Percentiles rank a stretch among this genome's conserved stretches.
Evolutionary conservation across 2,113 vertebrate genomes (phyloP).

Genomic region (Antechinus flavipes): DNA sequence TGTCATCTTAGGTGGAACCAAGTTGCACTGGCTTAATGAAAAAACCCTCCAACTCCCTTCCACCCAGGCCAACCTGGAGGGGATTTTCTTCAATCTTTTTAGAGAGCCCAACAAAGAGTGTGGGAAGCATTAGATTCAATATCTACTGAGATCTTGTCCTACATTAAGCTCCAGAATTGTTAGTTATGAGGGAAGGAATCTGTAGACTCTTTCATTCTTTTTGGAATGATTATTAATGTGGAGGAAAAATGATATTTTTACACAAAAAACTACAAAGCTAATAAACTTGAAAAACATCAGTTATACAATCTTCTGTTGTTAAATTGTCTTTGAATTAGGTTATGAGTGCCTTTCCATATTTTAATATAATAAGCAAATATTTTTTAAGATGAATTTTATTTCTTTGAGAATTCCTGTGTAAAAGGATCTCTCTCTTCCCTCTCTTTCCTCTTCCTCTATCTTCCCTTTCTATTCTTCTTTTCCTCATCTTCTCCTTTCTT

Average conservation of each 20-base stretch:
- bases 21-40: neutral
- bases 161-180: neutral
- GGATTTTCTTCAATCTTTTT: neutral
- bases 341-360: neutral
- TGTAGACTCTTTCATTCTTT: neutral
- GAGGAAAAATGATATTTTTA: neutral
- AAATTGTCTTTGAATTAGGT: neutral
- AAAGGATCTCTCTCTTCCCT: neutral
- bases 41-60: neutral
- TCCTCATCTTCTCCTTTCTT: neutral
- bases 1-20: neutral
- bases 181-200: neutral
- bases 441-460: neutral
- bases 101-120: neutral
- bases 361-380: neutral
- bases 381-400: neutral
- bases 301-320: neutral
- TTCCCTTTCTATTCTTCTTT: fast-evolving
- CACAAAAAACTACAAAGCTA: neutral
- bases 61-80: neutral
- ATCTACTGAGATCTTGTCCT: neutral
- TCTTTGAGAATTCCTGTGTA: neutral
- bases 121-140: neutral
- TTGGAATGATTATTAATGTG: neutral
- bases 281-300: too few relatives aligned